These are phyloP conservation scores for Enteromius paludinosus DNA, from an alignment of 2,797 vertebrate genomes.

Conservation along the genomic window DNA sequence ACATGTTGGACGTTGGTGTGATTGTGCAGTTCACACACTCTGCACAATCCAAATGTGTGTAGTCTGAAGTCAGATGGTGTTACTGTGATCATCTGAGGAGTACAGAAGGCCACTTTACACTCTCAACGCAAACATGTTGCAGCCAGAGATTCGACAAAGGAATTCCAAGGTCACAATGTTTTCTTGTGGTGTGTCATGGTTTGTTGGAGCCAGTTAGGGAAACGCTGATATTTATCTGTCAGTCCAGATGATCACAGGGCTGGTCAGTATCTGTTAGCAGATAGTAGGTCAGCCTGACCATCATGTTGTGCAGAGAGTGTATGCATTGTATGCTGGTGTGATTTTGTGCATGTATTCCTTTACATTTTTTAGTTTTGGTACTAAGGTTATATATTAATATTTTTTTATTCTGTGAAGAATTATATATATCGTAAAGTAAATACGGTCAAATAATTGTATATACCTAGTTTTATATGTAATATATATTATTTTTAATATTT, in stretches of 20 bases:
- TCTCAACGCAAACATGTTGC: not conserved
- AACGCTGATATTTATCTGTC: not conserved
- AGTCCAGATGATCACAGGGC: not conserved
- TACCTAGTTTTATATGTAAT: not conserved
- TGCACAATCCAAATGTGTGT: slow-evolving; percentile 19
- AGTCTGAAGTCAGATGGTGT: not conserved
- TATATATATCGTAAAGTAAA: not conserved
- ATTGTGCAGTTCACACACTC: not conserved
- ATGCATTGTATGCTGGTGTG: not conserved
- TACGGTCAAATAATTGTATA: not conserved
- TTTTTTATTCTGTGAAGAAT: not conserved
- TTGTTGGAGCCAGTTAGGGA: not conserved
- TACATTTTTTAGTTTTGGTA: not conserved
- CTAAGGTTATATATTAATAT: not conserved
- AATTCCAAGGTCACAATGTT: slow-evolving; percentile 25
- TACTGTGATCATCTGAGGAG: slow-evolving; percentile 20
- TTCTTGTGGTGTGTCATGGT: not conserved
- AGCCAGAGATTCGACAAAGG: not conserved
- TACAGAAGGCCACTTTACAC: slow-evolving; percentile 5
- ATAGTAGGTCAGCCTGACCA: slow-evolving; percentile 7
- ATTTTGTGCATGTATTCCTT: not conserved
- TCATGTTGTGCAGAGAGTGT: slow-evolving; percentile 1
- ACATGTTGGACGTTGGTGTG: not conserved
- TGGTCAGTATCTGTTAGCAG: not conserved
- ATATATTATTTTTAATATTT: not conserved